Evolutionary conservation across 1,140 invertebrate species (phyloP).

Genomic region (Microplitis demolitor): DNA sequence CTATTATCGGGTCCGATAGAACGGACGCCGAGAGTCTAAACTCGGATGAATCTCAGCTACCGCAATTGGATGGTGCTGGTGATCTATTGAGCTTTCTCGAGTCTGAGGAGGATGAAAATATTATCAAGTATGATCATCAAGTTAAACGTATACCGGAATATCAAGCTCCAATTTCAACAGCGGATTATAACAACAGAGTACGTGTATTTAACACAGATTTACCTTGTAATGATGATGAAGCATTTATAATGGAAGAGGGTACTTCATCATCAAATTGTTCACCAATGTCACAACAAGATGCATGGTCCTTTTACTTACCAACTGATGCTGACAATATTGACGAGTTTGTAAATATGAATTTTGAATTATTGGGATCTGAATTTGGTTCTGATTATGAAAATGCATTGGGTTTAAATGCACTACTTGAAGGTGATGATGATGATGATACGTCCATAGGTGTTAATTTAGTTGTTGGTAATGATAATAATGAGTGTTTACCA

Average conservation of each 20-base stretch:
- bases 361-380: conserved; percentile 17
- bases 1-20: not conserved
- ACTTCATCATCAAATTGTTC: not conserved
- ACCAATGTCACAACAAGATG: not conserved
- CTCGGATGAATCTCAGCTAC: conserved; percentile 5
- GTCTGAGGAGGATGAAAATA: conserved; percentile 21
- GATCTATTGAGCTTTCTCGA: conserved; percentile 30
- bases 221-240: not conserved
- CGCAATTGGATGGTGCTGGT: conserved; percentile 35
- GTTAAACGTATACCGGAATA: conserved; percentile 1
- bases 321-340: not conserved
- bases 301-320: not conserved
- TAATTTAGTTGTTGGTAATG: not conserved
- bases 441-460: conserved; percentile 5
- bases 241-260: not conserved
- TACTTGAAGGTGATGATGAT: not conserved
- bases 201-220: not conserved
- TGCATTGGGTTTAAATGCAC: conserved; percentile 17
- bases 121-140: conserved; percentile 17
- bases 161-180: not conserved
- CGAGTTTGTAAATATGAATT: conserved; percentile 10
- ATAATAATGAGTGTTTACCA: conserved; percentile 20
- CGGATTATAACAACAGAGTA: not conserved
- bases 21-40: not conserved
- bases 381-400: conserved; percentile 24